phyloP scores from a whole-genome alignment of 2,797 vertebrate species.

The Forpus xanthops region DNA sequence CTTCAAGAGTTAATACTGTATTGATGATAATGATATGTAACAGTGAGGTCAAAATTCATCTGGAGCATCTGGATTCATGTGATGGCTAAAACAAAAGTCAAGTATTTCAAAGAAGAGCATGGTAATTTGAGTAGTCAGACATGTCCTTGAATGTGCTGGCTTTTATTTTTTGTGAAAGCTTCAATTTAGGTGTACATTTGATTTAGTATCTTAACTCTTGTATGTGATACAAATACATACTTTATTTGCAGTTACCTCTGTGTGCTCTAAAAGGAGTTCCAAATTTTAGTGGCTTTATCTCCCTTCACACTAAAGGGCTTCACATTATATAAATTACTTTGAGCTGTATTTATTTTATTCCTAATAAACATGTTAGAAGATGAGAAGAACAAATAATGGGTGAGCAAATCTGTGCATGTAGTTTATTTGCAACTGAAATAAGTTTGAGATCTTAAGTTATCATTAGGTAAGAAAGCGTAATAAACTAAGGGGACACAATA shows the following conservation, averaged over 20 bases:
- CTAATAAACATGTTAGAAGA: neutral
- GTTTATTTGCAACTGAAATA: neutral
- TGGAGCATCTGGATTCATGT: neutral
- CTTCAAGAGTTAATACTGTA: neutral
- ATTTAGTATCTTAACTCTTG: neutral
- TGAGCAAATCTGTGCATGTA: neutral
- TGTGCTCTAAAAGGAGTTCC: neutral
- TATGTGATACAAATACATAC: neutral
- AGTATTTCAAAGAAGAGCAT: neutral
- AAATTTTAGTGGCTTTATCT: neutral
- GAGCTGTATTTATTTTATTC: neutral
- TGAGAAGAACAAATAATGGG: neutral
- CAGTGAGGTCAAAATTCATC: neutral
- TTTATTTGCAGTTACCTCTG: neutral
- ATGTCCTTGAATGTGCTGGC: neutral
- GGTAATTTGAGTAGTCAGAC: neutral
- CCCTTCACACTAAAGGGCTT: neutral
- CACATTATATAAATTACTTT: neutral
- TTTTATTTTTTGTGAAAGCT: neutral
- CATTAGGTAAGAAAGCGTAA: neutral
- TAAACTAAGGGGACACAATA: neutral
- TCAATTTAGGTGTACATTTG: neutral
- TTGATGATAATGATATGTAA: neutral
- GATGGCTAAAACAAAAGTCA: neutral
- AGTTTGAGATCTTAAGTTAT: neutral